Percentiles rank a stretch among this genome's conserved stretches.
These are phyloP conservation scores for Cheirogaleus major DNA, from an alignment of 2,797 vertebrate genomes.

Conservation along the genomic window DNA sequence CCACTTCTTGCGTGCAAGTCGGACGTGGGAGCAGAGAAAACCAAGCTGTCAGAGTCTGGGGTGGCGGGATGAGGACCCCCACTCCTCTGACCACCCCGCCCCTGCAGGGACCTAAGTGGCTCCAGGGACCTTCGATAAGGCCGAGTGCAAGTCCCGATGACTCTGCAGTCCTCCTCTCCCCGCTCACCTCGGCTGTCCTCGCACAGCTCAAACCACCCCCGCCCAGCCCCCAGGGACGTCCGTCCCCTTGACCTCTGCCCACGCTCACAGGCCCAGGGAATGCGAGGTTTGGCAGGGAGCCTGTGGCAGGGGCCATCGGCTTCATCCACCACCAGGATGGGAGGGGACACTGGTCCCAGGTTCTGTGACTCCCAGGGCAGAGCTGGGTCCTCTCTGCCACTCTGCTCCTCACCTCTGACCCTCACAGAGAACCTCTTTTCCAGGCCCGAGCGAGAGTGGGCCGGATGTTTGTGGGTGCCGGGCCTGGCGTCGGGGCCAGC, in stretches of 20 bases:
- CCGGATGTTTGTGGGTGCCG: neutral
- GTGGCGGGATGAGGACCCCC: accelerated
- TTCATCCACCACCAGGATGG: neutral
- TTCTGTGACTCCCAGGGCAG: neutral
- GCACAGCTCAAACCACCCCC: neutral
- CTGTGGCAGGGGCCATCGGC: neutral
- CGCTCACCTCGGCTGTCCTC: neutral
- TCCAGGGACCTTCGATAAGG: neutral
- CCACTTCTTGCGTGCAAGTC: too few species aligned
- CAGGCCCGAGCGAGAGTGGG: neutral
- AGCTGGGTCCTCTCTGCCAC: neutral
- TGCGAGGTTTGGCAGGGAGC: neutral
- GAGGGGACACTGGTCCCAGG: neutral
- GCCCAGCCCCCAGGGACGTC: accelerated
- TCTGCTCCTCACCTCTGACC: neutral
- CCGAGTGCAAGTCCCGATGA: neutral
- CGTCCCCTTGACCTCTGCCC: neutral
- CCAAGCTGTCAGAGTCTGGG: neutral
- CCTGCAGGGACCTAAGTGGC: neutral
- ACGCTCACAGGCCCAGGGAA: neutral
- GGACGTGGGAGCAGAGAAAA: neutral
- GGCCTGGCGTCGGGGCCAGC: neutral
- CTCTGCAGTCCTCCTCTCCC: neutral
- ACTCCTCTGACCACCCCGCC: accelerated
- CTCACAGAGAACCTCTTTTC: neutral